Percentiles rank a stretch among this genome's conserved stretches.
These are phyloP conservation scores for Chlorospingus flavigularis DNA, from an alignment of 2,797 vertebrate species.

Conservation along the genomic window DNA sequence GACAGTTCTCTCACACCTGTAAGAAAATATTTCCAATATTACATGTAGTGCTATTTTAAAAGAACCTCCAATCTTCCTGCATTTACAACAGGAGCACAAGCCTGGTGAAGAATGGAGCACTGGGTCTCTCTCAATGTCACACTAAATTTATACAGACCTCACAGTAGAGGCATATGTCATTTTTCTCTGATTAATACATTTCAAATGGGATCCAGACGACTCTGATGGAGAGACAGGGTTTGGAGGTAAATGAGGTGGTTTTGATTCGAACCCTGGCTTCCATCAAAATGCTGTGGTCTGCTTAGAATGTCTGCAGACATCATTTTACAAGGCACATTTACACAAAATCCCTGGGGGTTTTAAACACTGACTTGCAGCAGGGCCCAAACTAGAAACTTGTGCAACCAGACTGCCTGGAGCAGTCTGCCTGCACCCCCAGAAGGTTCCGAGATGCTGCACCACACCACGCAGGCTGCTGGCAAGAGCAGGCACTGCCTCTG, in stretches of 20 bases:
- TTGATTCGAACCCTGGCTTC: conserved; percentile 3
- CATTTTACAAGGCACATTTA: neutral
- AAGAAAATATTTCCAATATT: neutral
- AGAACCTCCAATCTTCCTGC: neutral
- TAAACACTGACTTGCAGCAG: neutral
- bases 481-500: neutral
- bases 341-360: neutral
- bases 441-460: neutral
- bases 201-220: conserved; percentile 25
- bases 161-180: neutral
- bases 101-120: neutral
- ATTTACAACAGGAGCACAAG: neutral
- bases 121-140: neutral
- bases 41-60: neutral
- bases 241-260: neutral
- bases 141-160: neutral
- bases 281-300: conserved; percentile 5
- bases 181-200: conserved; percentile 6
- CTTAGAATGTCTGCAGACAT: neutral
- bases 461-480: neutral
- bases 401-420: neutral
- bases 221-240: neutral
- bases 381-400: neutral
- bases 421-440: neutral
- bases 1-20: neutral